Percentiles rank a stretch among this genome's conserved stretches.
Conservation (phyloP, 2,113 vertebrate genomes). For the Callithrix jacchus region DNA sequence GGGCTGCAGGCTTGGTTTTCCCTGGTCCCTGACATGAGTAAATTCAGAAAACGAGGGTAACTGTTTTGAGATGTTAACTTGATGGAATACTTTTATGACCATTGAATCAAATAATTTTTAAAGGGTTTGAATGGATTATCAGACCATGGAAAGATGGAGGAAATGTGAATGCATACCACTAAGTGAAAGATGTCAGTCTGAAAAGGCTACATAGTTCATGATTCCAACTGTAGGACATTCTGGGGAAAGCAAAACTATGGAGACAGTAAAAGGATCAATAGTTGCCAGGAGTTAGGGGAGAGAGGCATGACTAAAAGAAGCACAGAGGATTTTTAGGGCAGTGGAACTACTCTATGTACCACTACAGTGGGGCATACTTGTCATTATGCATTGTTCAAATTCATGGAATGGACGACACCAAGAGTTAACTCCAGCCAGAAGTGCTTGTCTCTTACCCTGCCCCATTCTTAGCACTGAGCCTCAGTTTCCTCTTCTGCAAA, state of each 20-base stretch:
- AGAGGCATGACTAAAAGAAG: background rate
- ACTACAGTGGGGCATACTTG: background rate
- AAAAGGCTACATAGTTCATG: background rate
- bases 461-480: background rate
- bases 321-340: background rate
- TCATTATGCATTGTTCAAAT: background rate
- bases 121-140: background rate
- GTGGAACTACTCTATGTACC: background rate
- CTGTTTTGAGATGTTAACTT: background rate
- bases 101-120: background rate
- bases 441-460: background rate
- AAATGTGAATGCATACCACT: background rate
- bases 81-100: background rate
- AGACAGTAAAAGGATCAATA: background rate
- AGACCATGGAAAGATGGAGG: background rate
- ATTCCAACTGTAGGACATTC: background rate
- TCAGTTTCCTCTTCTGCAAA: background rate
- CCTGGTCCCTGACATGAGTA: background rate
- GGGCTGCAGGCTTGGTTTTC: background rate
- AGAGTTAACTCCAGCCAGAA: background rate
- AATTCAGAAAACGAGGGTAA: background rate
- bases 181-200: background rate
- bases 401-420: background rate
- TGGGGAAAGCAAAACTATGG: background rate
- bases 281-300: background rate